Base-by-base conservation (phyloP, 2,113 vertebrate genomes). In the Etheostoma spectabile region DNA sequence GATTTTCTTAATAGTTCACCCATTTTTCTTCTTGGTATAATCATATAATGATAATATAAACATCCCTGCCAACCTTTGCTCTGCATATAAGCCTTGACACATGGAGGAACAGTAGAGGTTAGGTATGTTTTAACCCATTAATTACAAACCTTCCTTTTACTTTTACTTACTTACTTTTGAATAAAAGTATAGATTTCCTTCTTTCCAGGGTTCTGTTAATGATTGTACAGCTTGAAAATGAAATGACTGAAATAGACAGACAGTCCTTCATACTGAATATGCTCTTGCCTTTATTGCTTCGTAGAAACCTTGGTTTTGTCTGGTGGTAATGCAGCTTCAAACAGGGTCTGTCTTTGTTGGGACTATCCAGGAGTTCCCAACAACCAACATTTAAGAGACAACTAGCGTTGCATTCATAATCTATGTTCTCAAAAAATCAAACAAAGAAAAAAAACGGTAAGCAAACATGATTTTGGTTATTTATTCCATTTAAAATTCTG, bases 1-100 rank as follows among this genome's bases (percentile, higher is more conserved):
- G 61, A 59, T 79, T 75, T 77, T 74, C 33, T 64, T 27, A 56
- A 64, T 72, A 48, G 3, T 53, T 35, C 22, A 68, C 5, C 21
- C 14, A 35, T 69, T 81, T 72, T 46, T 60, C 18, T 61, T 77
- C 33, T 35, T 18, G 6, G 19, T 24, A 12, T 49, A 64, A 45
- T 63, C 35, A 63, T 42, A 14, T 22, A 22, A 42, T 63, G 35
- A 51, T 51, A 46, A 65, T 19, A 24, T 10, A 18, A 80, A 63
- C 38, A 30, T 22, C 18, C 61, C 7, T 55, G 21, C 46, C 10
- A 12, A 22, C 21, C 33, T 53, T 53, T 1, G 2, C 30, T 13
- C 21, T 3, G 27, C 21, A 62, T 7, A 18, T 5, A 38, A 30
- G 3, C 56, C 8, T 27, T 42, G 22, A 52, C 1, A 33, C 38